Conservation (phyloP, 1,140 invertebrate species). For the Orchesella cincta region DNA sequence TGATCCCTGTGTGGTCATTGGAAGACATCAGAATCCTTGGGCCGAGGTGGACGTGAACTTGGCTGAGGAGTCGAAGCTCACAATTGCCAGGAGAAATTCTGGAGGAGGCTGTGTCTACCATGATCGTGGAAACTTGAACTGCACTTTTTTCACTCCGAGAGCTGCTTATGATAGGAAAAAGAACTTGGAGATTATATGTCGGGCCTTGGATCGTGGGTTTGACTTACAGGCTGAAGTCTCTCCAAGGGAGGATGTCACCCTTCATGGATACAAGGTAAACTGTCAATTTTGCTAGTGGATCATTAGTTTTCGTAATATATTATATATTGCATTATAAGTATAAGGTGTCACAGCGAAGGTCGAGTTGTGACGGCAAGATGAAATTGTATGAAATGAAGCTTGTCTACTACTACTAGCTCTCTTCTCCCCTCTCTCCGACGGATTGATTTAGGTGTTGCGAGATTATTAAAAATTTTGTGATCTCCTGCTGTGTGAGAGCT, state of each 20-base stretch:
- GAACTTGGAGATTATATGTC: constrained; percentile 81
- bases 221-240: constrained; percentile 73
- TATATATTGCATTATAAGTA: no score
- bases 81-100: constrained; percentile 82
- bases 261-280: constrained; percentile 79
- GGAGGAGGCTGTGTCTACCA: constrained; percentile 98
- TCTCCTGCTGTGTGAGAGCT: no score
- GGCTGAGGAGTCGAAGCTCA: constrained; percentile 64
- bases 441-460: no score
- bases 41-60: constrained; percentile 76
- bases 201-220: constrained; percentile 76
- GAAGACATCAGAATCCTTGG: constrained; percentile 96
- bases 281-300: no score
- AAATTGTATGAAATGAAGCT: no score
- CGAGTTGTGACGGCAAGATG: no score
- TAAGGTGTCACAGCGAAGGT: no score
- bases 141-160: constrained; percentile 81
- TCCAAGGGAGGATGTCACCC: constrained; percentile 77
- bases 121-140: constrained; percentile 88
- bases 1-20: constrained; percentile 90
- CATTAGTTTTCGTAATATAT: no score
- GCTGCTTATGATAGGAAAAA: constrained; percentile 77
- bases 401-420: no score
- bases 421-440: no score
- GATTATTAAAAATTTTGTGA: no score